Evolutionary conservation across 2,797 vertebrate species (phyloP), one percentile per base, ranked within the genome.

Genomic region (Bradypus variegatus): DNA sequence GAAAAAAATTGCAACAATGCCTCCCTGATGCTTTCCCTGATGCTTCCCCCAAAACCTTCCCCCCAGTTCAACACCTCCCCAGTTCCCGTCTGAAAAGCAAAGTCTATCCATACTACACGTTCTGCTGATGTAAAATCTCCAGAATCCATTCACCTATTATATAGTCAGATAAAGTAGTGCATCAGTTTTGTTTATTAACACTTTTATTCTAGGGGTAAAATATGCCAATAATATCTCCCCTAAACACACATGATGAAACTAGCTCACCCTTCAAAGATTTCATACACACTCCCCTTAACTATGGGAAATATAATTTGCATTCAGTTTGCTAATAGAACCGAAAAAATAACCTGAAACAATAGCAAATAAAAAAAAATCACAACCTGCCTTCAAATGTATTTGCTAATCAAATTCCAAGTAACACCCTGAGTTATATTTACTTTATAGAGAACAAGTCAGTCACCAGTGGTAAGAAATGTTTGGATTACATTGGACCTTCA

Each of bases 291-390:
- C 6, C 48, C 31, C 50, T 64, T 76, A 67, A 36, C n/a, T 38
- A 48, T 58, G 50, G 55, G 15, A 86, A 92, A 91, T 36, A 89
- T 29, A 76, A 84, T 48, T 92, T 79, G 31, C 13, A 60, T 77
- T 62, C 58, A 7, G 60, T 72, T 70, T 58, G 48, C 77, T 53
- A 92, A 83, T 60, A 88, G 92, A 78, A 25, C 73, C 72, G 25
- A 55, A 87, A 93, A 81, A 62, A 5, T 23, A 58, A 84, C 64
- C 81, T 82, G 58, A 86, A 94, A 65, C 38, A 91, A 55, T 9
- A 75, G 69, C 1, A 33, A 0, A 12, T 5, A 31, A 75, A 50
- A 75, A 31, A 58, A 76, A 36, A 75, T 14, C 48, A 45, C 41
- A 45, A 45, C 18, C 14, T 90, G 41, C 58, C 89, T 95, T 36